Percentiles rank a stretch among this genome's conserved stretches.
Evolutionary conservation across 2,888 invertebrate species (phyloP).

Genomic region (Acleris laterana): DNA sequence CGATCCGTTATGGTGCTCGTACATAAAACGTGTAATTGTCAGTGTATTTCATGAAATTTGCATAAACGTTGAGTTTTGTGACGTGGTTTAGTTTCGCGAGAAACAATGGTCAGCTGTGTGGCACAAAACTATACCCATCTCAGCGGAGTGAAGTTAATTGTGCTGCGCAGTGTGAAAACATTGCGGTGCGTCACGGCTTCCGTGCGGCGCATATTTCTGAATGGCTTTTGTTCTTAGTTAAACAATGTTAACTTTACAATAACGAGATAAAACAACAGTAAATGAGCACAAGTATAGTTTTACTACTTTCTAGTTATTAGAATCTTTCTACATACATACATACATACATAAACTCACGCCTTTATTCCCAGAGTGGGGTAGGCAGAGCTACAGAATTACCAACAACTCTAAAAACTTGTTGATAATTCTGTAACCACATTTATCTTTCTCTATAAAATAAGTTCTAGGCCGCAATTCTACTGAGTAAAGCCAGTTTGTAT

Average conservation of each 20-base stretch:
- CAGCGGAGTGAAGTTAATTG: constrained; percentile 74
- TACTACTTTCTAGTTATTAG: too few relatives aligned
- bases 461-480: too few relatives aligned
- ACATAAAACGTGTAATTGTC: constrained; percentile 58
- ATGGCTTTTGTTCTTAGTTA: constrained; percentile 79
- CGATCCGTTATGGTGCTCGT: constrained; percentile 78
- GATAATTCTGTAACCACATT: too few relatives aligned
- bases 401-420: too few relatives aligned
- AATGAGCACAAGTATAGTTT: constrained; percentile 5
- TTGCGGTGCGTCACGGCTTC: constrained; percentile 75
- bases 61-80: constrained; percentile 48
- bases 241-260: constrained; percentile 55
- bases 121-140: constrained; percentile 75
- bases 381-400: too few relatives aligned
- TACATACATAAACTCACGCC: too few relatives aligned
- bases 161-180: constrained; percentile 68
- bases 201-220: constrained; percentile 71
- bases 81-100: constrained; percentile 35
- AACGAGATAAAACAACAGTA: constrained; percentile 47
- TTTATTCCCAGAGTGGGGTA: too few relatives aligned
- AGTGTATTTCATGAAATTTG: constrained; percentile 49
- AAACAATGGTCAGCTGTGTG: constrained; percentile 62
- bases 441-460: too few relatives aligned
- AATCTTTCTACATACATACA: too few relatives aligned
- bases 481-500: too few relatives aligned